Evolutionary conservation across 2,113 vertebrate genomes (phyloP), one percentile per base, ranked within the genome.

Genomic region (Lycocorax pyrrhopterus): DNA sequence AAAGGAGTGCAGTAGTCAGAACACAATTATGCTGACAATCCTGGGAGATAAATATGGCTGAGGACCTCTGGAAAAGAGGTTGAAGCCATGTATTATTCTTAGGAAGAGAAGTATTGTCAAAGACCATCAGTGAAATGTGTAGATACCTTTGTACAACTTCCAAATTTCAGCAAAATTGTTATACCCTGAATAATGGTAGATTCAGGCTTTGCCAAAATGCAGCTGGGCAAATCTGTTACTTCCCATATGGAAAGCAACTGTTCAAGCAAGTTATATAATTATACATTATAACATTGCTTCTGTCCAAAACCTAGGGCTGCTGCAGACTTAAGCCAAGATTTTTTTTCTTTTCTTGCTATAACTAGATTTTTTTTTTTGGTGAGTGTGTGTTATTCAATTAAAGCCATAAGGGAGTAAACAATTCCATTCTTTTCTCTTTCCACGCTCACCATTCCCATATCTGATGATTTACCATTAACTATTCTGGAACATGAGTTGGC

Each of bases 211-310:
- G 94, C 97, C 96, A 97, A 92, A 97, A 94, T 89, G 81, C 87
- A 97, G 81, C 93, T 93, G 93, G 96, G 94, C 82, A 95, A 97
- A 90, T 96, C 92, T 96, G 89, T 96, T 96, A 94, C 78, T 97
- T 97, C 93, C 94, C 96, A 96, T 97, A 96, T 95, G 96, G 97
- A 97, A 97, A 97, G 87, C 95, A 98, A 97, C 91, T 97, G 95
- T 93, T 97, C 35, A 93, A 97, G 88, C 92, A 94, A 97, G 92
- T 95, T 96, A 96, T 90, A 96, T 93, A 97, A 97, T 97, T 97
- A 82, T 93, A 67, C 33, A 82, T 89, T 96, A 88, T 83, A 96
- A 62, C 80, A 75, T 92, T 80, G 93, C 87, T 98, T 97, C 94
- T 97, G 84, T 97, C 89, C 94, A 91, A 96, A 97, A 93, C 51